These are phyloP conservation scores for Abrostola triplasia DNA, from an alignment of 2,888 invertebrate species.

Conservation along the genomic window DNA sequence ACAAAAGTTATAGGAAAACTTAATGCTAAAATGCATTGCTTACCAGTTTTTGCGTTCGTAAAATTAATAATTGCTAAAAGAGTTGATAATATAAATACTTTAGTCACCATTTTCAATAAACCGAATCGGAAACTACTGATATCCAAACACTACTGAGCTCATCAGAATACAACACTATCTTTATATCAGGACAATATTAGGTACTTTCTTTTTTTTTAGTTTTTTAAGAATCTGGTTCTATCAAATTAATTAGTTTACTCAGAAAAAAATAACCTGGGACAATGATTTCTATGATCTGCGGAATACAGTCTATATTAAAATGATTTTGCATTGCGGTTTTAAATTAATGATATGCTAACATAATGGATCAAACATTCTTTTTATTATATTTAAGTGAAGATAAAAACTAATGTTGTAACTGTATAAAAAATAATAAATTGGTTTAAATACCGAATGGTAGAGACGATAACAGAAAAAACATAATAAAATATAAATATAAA, in stretches of 20 bases:
- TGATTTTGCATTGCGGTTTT: background rate
- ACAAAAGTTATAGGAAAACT: too few species aligned
- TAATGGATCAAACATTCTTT: background rate
- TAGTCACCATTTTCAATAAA: constrained; percentile 19
- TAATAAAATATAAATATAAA: too few species aligned
- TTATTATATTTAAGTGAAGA: background rate
- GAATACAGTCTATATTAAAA: background rate
- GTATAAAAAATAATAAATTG: too few species aligned
- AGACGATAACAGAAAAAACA: too few species aligned
- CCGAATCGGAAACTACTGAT: background rate
- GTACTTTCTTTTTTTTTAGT: background rate
- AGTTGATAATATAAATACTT: constrained; percentile 20
- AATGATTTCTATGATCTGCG: background rate
- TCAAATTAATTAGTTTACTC: background rate
- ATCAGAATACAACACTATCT: constrained; percentile 2
- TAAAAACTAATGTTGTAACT: too few species aligned
- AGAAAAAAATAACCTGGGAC: background rate
- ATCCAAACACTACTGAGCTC: constrained; percentile 1
- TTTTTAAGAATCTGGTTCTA: background rate
- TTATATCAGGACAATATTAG: constrained; percentile 8
- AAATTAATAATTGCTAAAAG: constrained; percentile 11
- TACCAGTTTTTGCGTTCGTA: constrained; percentile 14
- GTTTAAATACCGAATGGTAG: too few species aligned
- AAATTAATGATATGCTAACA: background rate
- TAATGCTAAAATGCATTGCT: constrained; percentile 9